Base-by-base conservation (phyloP, 2,888 invertebrate species). In the Philereme vetulata region DNA sequence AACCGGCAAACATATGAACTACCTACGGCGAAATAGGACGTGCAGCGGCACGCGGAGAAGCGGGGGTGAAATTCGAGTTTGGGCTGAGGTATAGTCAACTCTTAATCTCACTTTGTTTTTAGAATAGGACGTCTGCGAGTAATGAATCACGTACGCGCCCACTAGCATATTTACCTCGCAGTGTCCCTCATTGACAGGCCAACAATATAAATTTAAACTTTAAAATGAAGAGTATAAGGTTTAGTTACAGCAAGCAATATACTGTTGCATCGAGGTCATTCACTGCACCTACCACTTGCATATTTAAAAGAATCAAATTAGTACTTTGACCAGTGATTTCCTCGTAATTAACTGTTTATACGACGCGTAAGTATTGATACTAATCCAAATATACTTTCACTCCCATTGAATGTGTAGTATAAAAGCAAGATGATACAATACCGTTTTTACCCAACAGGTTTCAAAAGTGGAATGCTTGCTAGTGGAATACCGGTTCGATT, bases 111-210 rank as follows among this genome's bases (percentile, higher is more conserved):
- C 42, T 62, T 60, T 38, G 49, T 58, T 60, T 60, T 45, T 50
- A 62, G 78, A 80, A 79, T 80, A 76, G 80, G 80, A 78, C 76
- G 81, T 79, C 80, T 79, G 76, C 77, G 70, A 75, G 80, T 80
- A 80, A 84, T 89, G 86, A 87, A 86, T 88, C 86, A 88, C 78
- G 74, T 76, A 80, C 72, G 85, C 86, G 85, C 87, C 88, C 84
- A 89, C 85, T 75, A 78, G 76, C 80, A 79, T 80, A 82, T 45
- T 46, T 85, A 84, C 81, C 79, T 81, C 38, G 7, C 81, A 77
- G 78, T 77, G 79, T 77, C 80, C 76, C 75, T 38, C 75, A 71
- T 45, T 57, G 35, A 36, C 40, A 34, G 49, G 45, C 6, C 6
- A 10, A 42, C 1, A 47, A 42, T 38, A 6, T 52, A 4, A 44